A percentile compares a stretch with the other conserved stretches of the same genome.
Evolutionary conservation across 2,888 invertebrate species (phyloP).

Genomic region (Syritta pipiens): DNA sequence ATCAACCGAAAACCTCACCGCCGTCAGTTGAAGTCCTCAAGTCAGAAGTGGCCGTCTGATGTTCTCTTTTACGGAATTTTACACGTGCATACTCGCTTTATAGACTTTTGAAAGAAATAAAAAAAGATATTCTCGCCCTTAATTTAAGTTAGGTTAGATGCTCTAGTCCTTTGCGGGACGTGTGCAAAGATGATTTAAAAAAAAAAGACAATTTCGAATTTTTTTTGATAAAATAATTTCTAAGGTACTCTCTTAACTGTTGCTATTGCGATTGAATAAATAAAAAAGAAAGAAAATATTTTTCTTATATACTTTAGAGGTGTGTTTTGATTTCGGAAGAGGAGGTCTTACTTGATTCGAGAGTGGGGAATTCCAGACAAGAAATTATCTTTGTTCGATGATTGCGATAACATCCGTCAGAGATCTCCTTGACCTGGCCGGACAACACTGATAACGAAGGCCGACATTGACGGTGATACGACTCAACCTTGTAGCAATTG

Average conservation of each 20-base stretch:
- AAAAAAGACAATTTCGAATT: conserved; percentile 41
- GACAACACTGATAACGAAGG: no score
- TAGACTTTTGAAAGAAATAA: conserved; percentile 29
- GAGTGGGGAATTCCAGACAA: no score
- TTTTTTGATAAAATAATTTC: conserved; percentile 5
- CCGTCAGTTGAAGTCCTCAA: no score
- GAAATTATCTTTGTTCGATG: no score
- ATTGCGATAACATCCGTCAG: no score
- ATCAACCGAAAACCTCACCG: neutral
- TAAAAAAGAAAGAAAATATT: no score
- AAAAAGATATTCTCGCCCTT: conserved; percentile 27
- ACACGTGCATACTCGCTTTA: conserved; percentile 45
- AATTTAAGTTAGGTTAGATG: conserved; percentile 37
- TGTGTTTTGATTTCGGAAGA: no score
- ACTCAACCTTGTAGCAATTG: no score
- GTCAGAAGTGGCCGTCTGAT: conserved; percentile 1
- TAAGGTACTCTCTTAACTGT: neutral
- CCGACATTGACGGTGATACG: no score
- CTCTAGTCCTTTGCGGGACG: conserved; percentile 40
- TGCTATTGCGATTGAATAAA: conserved; percentile 17
- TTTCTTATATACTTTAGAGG: no score
- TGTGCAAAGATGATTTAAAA: conserved; percentile 26
- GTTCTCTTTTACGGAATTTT: neutral
- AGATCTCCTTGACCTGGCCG: no score
- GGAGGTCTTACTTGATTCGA: no score